These are phyloP conservation scores for Drosophila lini DNA, from an alignment of 1,140 invertebrate genomes.

Conservation along the genomic window DNA sequence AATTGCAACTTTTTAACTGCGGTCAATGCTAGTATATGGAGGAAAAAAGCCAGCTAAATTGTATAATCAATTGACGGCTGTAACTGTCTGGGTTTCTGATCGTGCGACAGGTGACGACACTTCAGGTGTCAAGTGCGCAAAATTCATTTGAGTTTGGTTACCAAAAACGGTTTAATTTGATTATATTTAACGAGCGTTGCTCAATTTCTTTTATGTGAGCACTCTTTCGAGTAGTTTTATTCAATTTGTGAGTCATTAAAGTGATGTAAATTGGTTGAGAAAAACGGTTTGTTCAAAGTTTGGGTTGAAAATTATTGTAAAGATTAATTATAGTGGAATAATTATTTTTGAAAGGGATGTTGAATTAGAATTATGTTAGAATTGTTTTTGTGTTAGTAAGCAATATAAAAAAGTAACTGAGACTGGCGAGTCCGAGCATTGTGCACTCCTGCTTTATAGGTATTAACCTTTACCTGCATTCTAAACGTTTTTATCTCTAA, in stretches of 20 bases:
- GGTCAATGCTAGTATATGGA: constrained; percentile 28
- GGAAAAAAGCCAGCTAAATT: constrained; percentile 17
- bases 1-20: constrained; percentile 36
- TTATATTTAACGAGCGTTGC: constrained; percentile 26
- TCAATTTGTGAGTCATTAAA: constrained; percentile 1
- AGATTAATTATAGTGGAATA: background rate
- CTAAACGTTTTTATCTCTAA: background rate
- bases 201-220: constrained; percentile 11
- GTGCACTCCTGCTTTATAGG: background rate
- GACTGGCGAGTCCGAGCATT: background rate
- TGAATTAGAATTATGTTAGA: background rate
- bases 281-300: background rate
- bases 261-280: background rate
- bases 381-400: background rate
- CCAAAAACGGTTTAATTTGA: constrained; percentile 36
- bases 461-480: background rate
- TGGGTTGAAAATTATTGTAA: background rate
- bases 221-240: background rate
- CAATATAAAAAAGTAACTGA: background rate
- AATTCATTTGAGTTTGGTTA: constrained; percentile 24
- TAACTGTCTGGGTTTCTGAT: constrained; percentile 18
- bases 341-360: background rate
- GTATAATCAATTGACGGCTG: constrained; percentile 41
- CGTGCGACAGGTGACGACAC: constrained; percentile 35
- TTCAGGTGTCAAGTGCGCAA: constrained; percentile 68